These are phyloP conservation scores for Sceliomorpha sp. DNA, from an alignment of 2,888 invertebrate genomes.

Conservation along the genomic window DNA sequence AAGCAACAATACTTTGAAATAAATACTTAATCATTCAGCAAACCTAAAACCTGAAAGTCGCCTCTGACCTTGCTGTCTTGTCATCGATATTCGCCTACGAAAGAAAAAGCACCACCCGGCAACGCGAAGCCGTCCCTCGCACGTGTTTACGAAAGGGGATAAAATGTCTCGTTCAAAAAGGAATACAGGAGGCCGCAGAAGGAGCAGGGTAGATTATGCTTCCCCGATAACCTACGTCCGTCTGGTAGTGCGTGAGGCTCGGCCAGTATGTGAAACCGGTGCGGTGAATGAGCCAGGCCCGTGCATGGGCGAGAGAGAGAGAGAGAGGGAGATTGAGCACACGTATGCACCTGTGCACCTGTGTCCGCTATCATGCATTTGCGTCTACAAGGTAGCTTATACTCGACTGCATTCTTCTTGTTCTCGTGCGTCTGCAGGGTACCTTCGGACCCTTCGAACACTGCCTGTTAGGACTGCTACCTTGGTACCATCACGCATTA, in stretches of 20 bases:
- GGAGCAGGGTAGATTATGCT: conserved; percentile 69
- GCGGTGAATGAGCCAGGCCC: conserved; percentile 29
- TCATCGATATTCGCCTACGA: no score
- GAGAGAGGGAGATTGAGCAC: no score
- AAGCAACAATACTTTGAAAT: no score
- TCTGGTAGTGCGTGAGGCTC: conserved; percentile 73
- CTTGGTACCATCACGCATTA: conserved; percentile 76
- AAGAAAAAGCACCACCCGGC: no score
- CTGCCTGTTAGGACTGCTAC: conserved; percentile 72
- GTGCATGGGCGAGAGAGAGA: no score
- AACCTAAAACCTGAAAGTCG: no score
- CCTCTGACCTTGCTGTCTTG: no score
- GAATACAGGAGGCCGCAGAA: conserved; percentile 63
- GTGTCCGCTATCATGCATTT: conserved; percentile 9
- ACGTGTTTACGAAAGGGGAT: no score
- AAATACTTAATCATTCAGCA: no score
- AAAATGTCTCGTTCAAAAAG: conserved; percentile 64
- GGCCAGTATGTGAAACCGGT: conserved; percentile 57
- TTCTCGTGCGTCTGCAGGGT: conserved; percentile 48
- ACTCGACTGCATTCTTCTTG: conserved; percentile 7
- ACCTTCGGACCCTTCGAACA: conserved; percentile 66
- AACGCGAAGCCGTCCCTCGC: no score
- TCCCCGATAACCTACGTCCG: conserved; percentile 74
- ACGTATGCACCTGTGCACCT: conserved; percentile 19
- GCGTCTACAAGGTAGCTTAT: conserved; percentile 15